These are phyloP conservation scores for Drosophila trapezifrons DNA, from an alignment of 1,140 invertebrate species.

Conservation along the genomic window DNA sequence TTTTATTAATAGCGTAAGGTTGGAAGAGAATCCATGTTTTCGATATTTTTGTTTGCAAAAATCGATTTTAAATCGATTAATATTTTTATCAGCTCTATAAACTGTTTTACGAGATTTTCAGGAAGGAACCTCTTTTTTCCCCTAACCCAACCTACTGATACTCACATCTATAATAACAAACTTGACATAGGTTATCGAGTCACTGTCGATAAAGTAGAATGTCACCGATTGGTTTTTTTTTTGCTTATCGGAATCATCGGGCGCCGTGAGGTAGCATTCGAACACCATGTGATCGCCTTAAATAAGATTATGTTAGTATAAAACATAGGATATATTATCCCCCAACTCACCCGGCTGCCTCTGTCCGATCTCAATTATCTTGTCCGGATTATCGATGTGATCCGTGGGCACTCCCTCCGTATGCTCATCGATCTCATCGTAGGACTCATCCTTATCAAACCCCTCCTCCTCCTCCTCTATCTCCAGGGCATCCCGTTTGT, in stretches of 20 bases:
- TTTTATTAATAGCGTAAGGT: no score
- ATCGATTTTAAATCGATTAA: no score
- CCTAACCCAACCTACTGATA: no score
- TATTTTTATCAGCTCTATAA: no score
- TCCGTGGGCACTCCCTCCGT: background rate
- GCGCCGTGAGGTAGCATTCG: conserved; percentile 57
- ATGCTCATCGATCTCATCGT: conserved; percentile 8
- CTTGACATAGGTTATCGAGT: conserved; percentile 71
- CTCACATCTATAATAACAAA: conserved; percentile 74
- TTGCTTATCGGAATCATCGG: conserved; percentile 1
- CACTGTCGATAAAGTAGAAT: conserved; percentile 75
- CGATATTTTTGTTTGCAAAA: background rate
- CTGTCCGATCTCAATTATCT: conserved; percentile 64
- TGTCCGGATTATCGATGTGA: conserved; percentile 49
- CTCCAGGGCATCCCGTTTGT: conserved; percentile 7
- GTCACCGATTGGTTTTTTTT: conserved; percentile 45
- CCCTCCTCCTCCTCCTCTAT: conserved; percentile 8
- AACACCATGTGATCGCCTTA: conserved; percentile 67
- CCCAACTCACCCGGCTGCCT: conserved; percentile 59
- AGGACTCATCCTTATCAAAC: background rate
- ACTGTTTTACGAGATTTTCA: no score
- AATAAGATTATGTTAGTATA: background rate
- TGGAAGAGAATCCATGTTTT: no score
- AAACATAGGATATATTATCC: background rate
- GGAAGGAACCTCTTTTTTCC: no score